A percentile compares a stretch with the other conserved stretches of the same genome.
Evolutionary conservation across 2,797 vertebrate genomes (phyloP).

Genomic region (Eulemur rubriventer): DNA sequence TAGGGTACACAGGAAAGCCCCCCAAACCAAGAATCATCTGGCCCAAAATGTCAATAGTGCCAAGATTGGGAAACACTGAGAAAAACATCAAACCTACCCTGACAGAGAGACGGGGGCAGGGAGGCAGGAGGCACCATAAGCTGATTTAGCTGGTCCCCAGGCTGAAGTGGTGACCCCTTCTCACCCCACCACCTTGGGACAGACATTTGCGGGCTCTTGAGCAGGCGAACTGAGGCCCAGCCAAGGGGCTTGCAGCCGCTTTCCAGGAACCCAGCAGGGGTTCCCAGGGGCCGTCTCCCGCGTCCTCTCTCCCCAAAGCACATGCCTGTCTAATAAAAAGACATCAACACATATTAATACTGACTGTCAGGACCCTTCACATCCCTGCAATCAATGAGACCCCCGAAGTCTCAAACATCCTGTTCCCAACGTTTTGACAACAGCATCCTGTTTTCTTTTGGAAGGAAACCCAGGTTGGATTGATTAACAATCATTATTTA

Average conservation of each 20-base stretch:
- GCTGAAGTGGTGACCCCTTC: neutral
- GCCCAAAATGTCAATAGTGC: neutral
- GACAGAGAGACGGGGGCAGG: neutral
- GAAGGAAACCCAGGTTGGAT: slow-evolving; percentile 82
- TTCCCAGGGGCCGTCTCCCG: neutral
- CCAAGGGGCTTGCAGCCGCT: neutral
- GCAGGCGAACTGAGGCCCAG: neutral
- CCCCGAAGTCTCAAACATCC: slow-evolving; percentile 53
- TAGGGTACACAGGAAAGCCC: neutral
- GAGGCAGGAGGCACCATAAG: neutral
- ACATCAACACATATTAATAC: neutral
- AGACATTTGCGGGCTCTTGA: neutral
- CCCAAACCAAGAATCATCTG: neutral
- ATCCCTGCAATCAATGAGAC: neutral
- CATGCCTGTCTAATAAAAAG: neutral
- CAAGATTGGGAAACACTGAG: neutral
- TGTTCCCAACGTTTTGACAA: slow-evolving; percentile 33
- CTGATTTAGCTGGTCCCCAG: accelerated
- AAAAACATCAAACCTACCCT: neutral
- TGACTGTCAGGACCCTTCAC: slow-evolving; percentile 1
- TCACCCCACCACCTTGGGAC: neutral
- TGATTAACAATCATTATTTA: slow-evolving; percentile 84
- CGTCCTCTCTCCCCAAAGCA: neutral
- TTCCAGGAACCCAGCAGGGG: neutral
- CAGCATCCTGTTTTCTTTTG: slow-evolving; percentile 72